Evolutionary conservation across 2,113 vertebrate genomes (phyloP).

Genomic region (rat (Rattus norvegicus)): DNA sequence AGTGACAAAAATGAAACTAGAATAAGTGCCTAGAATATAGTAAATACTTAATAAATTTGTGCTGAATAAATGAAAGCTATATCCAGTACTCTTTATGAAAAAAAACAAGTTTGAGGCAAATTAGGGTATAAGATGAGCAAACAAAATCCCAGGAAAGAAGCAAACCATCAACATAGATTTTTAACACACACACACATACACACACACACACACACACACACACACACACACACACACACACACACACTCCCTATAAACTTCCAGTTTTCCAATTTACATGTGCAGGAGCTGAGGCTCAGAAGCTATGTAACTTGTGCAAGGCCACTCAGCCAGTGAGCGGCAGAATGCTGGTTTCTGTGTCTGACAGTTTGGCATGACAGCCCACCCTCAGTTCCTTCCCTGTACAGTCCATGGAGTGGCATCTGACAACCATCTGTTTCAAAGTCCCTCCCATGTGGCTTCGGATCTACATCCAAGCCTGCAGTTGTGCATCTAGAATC

Average conservation of each 20-base stretch:
- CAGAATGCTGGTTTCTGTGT: not conserved
- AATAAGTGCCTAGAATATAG: not conserved
- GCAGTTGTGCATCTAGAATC: not conserved
- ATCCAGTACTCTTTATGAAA: not conserved
- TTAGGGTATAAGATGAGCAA: not conserved
- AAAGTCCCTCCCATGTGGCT: conserved; percentile 7
- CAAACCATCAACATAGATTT: not conserved
- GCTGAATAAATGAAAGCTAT: conserved; percentile 4
- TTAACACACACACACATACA: not conserved
- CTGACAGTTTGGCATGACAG: not conserved
- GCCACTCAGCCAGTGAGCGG: not conserved
- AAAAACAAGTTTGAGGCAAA: not conserved
- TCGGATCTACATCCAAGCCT: not conserved
- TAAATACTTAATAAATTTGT: not conserved
- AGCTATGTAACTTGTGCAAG: not conserved
- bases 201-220: not conserved
- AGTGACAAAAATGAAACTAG: not conserved
- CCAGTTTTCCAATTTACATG: not conserved
- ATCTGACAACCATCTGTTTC: conserved; percentile 63
- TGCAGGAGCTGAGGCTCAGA: not conserved
- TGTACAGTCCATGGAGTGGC: not conserved
- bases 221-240: not conserved
- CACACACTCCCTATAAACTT: not conserved
- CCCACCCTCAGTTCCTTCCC: not conserved
- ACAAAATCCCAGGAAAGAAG: not conserved